Evolutionary conservation across 2,888 invertebrate species (phyloP), one percentile per base, ranked within the genome.

Genomic region (Strigamia transsilvanica): DNA sequence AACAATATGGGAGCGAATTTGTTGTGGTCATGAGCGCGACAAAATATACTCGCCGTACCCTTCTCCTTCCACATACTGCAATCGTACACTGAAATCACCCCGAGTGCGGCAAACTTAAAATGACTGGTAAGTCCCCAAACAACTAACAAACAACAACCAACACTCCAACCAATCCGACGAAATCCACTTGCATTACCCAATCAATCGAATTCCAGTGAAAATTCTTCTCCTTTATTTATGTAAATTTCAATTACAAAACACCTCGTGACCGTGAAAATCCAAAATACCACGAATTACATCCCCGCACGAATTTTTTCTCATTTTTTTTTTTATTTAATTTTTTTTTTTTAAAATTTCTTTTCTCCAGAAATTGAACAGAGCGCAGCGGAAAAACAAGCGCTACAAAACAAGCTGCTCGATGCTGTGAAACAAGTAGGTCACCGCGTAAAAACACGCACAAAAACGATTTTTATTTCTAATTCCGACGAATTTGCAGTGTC

Each of bases 401-500:
- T 82, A 3, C 82, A 80, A 18, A 79, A 79, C 34, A 82, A 61
- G 41, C 51, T 83, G 5, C 61, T 83, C 51, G 83, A 83, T 34
- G 83, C 83, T 5, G 83, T 83, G 0, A 83, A 83, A 79, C 83
- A 83, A 61, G 83, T 82, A 38, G 46, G 42, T 79, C n/a, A 32
- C 6, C 12, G 15, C 32, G 23, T 38, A 10, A 4, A 38, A 27
- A 27, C 27, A 27, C 27, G 38, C 10, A 6, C 6, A 38, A 38
- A 38, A 4, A 5, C 10, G 38, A 5, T 38, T 38, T 38, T 6
- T 51, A 21, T n/a, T 3, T 5, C 7, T 2, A 9, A 61, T 61
- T 18, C n/a, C n/a, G n/a, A n/a, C 4, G 21, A 23, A 27, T 80
- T 41, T 34, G 10, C 92, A 93, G 87, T 96, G 96, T 87, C 95